Conservation (phyloP, 2,888 invertebrate species). For the Drosophila colorata region DNA sequence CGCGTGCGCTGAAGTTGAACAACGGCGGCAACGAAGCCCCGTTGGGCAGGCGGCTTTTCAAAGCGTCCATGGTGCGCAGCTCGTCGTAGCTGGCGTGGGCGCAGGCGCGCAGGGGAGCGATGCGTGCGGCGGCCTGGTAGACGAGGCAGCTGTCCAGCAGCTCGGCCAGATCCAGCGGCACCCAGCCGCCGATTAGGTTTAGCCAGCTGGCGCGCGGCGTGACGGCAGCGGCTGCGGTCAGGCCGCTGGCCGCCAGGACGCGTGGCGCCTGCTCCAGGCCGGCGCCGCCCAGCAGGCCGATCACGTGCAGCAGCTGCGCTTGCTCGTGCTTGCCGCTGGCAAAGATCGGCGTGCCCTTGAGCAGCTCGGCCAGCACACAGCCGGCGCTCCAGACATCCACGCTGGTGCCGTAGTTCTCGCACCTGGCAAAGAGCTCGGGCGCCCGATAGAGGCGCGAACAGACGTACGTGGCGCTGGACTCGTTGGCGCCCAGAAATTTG, state of each 20-base stretch:
- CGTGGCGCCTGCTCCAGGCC: conserved; percentile 91
- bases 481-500: conserved; percentile 96
- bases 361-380: conserved; percentile 98
- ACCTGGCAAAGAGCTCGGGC: conserved; percentile 99
- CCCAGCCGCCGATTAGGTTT: conserved; percentile 96
- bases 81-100: conserved; percentile 99
- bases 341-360: conserved; percentile 98
- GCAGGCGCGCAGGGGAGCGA: conserved; percentile 97
- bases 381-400: conserved; percentile 99
- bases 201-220: conserved; percentile 99
- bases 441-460: conserved; percentile 99
- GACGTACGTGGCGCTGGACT: conserved; percentile 98
- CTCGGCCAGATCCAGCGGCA: conserved; percentile 95
- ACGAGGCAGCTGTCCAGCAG: conserved; percentile 95
- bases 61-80: conserved; percentile 92
- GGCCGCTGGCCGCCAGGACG: conserved; percentile 6
- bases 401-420: conserved; percentile 97
- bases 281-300: conserved; percentile 98
- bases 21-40: conserved; percentile 96
- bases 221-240: conserved; percentile 82
- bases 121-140: conserved; percentile 97
- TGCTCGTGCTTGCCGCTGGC: conserved; percentile 97
- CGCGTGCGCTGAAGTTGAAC: conserved; percentile 97
- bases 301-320: conserved; percentile 99
- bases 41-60: conserved; percentile 95